Base-by-base conservation (phyloP, 2,888 invertebrate genomes). In the Oegoconia quadripuncta region DNA sequence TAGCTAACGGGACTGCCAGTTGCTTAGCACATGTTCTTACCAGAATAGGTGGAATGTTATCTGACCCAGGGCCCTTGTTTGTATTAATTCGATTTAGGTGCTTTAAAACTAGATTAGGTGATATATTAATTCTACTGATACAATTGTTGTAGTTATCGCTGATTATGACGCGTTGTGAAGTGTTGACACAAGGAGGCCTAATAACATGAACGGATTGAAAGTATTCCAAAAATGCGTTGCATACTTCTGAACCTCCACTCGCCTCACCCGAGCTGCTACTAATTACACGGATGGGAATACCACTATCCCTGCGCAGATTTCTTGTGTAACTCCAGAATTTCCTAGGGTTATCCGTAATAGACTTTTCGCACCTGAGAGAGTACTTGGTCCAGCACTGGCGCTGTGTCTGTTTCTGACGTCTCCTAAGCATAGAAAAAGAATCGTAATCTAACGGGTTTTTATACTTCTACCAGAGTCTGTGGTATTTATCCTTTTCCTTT, bases 401-500 rank as follows among this genome's bases (percentile, higher is more conserved):
- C 13, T 32, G 32, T 7, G 22, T 7, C 8, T 1, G 2, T 18
- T 34, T 34, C 2, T 25, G 26, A 3, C 34, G 17, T 7, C 25
- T 9, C n/a, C 34, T 14, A 8, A 34, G 11, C 2, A 25, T 4
- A 3, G 25, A 3, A 18, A 34, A 34, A 9, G n/a, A 13, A n/a
- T 33, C 33, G n/a, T 33, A 33, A 13, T 26, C 26, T 4, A 3
- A 3, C 3, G 2, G 2, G 9, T 26, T 26, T 2, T 13, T 7
- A 23, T 23, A 34, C 17, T 17, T 12, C 12, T 26, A 28, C 35
- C 35, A 35, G 1, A 1, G 9, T 5, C 2, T 3, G n/a, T 35
- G 35, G 12, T 9, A 35, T n/a, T 28, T 35, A 11, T 8, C 2
- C n/a, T 35, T 35, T 17, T 35, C 35, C n/a, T 35, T 28, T 2